A percentile compares a stretch with the other conserved stretches of the same genome.
Conservation (phyloP, 2,113 vertebrate genomes). For the Prunella fulvescens region DNA sequence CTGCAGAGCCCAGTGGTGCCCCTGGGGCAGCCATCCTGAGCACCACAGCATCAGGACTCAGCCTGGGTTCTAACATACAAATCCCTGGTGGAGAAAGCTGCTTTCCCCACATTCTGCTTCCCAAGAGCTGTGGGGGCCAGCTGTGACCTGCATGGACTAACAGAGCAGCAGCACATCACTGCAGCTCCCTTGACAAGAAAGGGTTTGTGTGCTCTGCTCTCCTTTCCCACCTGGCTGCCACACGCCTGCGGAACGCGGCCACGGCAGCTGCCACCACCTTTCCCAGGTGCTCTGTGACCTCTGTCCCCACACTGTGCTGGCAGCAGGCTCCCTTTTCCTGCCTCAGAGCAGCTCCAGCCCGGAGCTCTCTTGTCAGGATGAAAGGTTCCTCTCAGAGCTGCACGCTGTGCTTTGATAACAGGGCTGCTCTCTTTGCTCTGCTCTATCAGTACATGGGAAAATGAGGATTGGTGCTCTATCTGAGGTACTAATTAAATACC, state of each 20-base stretch:
- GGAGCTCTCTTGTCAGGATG: neutral
- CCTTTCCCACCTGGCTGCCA: neutral
- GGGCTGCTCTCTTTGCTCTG: neutral
- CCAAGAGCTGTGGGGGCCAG: neutral
- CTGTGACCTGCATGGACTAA: neutral
- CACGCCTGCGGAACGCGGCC: fast-evolving
- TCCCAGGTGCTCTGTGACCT: neutral
- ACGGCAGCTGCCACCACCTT: fast-evolving
- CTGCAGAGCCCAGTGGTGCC: neutral
- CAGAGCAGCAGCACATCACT: neutral
- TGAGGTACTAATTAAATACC: constrained; percentile 13
- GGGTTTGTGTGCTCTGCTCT: neutral
- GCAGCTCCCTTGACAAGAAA: neutral
- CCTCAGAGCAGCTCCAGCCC: neutral
- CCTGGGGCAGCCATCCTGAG: neutral
- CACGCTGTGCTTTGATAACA: neutral
- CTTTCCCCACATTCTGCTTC: neutral
- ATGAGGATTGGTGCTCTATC: neutral
- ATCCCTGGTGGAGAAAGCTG: neutral
- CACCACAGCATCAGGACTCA: neutral
- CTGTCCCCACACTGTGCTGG: neutral
- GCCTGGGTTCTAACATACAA: neutral
- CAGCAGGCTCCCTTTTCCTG: neutral
- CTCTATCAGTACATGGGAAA: neutral
- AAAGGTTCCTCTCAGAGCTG: neutral